A percentile compares a stretch with the other conserved stretches of the same genome.
These are phyloP conservation scores for Leptodactylus fuscus DNA, from an alignment of 2,113 vertebrate genomes.

Conservation along the genomic window DNA sequence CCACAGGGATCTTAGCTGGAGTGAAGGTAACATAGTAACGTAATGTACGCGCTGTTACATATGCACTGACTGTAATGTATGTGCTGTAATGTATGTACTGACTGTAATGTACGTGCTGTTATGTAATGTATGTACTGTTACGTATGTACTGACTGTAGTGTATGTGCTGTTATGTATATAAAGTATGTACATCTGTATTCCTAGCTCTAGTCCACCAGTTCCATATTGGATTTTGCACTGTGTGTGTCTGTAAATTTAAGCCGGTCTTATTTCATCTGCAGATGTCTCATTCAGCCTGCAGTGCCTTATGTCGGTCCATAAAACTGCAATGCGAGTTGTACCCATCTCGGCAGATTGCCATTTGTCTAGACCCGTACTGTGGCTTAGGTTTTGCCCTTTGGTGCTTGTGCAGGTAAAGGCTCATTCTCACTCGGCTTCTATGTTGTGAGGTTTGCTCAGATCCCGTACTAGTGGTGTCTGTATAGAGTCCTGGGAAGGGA, in stretches of 20 bases:
- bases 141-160: too few relatives aligned
- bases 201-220: background rate
- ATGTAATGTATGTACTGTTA: too few relatives aligned
- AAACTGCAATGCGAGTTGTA: slow-evolving; percentile 98
- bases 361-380: slow-evolving; percentile 96
- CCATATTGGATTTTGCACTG: too few relatives aligned
- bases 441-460: background rate
- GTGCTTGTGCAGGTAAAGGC: slow-evolving; percentile 91
- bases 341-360: slow-evolving; percentile 93
- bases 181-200: too few relatives aligned
- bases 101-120: too few relatives aligned
- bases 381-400: slow-evolving; percentile 96
- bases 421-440: background rate
- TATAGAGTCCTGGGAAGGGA: background rate
- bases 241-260: background rate
- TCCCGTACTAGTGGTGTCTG: background rate
- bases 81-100: too few relatives aligned
- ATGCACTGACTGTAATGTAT: too few relatives aligned
- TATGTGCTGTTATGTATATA: too few relatives aligned
- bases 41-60: too few relatives aligned
- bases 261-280: slow-evolving; percentile 62
- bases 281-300: slow-evolving; percentile 96
- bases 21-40: slow-evolving; percentile 83
- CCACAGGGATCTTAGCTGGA: slow-evolving; percentile 93
- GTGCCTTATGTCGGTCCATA: slow-evolving; percentile 95